phyloP scores from a whole-genome alignment of 2,888 invertebrate species.

The Tanypteryx hageni region DNA sequence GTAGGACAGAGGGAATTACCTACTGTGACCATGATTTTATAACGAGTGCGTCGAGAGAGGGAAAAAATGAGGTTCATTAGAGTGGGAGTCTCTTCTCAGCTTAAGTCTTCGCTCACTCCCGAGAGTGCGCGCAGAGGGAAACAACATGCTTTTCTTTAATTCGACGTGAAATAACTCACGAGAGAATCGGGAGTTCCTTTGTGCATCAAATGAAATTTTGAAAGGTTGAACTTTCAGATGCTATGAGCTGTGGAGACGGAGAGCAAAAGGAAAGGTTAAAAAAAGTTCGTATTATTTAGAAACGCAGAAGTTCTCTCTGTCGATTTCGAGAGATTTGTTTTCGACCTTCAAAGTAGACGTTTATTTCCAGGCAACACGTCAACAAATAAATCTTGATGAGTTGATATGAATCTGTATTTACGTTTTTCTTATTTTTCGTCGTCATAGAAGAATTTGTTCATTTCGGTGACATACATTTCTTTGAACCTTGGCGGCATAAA shows the following conservation, averaged over 20 bases:
- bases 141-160: not conserved
- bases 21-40: constrained; percentile 11
- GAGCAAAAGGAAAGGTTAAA: no score
- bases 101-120: not conserved
- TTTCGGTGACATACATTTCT: no score
- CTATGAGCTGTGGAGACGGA: not conserved
- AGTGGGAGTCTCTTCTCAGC: not conserved
- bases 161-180: constrained; percentile 48
- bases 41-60: constrained; percentile 6
- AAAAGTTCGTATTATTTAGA: no score
- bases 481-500: no score
- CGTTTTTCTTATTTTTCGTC: no score
- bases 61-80: constrained; percentile 58
- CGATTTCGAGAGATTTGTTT: no score
- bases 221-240: not conserved
- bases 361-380: no score
- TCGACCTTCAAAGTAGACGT: no score
- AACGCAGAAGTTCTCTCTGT: no score
- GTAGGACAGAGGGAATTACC: not conserved
- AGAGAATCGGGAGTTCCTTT: constrained; percentile 9
- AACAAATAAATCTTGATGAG: no score
- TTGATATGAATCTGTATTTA: no score
- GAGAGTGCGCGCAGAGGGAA: not conserved
- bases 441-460: no score
- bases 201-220: constrained; percentile 24